These are phyloP conservation scores for Drosophila greeni DNA, from an alignment of 2,888 invertebrate genomes.

Conservation along the genomic window DNA sequence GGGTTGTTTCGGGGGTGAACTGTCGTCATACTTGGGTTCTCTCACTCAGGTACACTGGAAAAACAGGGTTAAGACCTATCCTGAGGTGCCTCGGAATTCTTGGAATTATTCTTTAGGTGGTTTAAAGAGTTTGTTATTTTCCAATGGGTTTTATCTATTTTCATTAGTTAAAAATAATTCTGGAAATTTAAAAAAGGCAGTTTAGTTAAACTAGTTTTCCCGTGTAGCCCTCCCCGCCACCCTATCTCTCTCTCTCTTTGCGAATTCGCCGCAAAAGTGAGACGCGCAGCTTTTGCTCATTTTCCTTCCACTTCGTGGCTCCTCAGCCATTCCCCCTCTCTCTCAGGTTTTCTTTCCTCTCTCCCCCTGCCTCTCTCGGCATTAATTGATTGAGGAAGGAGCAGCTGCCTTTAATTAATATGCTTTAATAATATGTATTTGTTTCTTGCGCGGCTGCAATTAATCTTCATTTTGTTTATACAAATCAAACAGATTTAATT, in stretches of 20 bases:
- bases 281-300: conserved; percentile 40
- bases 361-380: conserved; percentile 6
- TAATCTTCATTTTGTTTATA: conserved; percentile 41
- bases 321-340: background rate
- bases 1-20: background rate
- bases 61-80: background rate
- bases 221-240: background rate
- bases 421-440: conserved; percentile 31
- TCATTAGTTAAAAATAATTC: background rate
- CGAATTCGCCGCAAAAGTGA: conserved; percentile 35
- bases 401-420: conserved; percentile 33
- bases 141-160: background rate
- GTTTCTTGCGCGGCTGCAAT: conserved; percentile 12
- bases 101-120: too few species aligned
- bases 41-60: conserved; percentile 8
- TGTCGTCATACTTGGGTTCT: conserved; percentile 24
- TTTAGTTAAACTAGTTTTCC: background rate
- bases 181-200: background rate
- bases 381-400: conserved; percentile 17
- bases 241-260: background rate
- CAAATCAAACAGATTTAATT: conserved; percentile 55
- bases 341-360: conserved; percentile 5
- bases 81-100: background rate
- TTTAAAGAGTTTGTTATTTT: background rate
- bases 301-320: conserved; percentile 14